Evolutionary conservation across 2,113 vertebrate genomes (phyloP).

Genomic region (Brachionichthys hirsutus): DNA sequence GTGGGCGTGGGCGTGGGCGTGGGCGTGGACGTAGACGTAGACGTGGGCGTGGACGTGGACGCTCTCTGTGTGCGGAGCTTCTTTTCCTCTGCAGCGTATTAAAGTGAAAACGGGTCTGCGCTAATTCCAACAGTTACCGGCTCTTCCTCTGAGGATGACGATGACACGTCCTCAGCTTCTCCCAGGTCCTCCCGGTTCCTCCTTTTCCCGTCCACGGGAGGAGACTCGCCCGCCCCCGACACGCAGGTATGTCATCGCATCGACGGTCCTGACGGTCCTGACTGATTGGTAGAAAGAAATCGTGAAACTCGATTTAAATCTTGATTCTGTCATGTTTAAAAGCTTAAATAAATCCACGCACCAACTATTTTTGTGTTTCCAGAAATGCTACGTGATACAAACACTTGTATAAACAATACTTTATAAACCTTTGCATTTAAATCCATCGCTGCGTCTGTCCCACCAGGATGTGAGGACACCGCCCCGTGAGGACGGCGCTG

Average conservation of each 20-base stretch:
- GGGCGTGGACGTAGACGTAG: too few relatives aligned
- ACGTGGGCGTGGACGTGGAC: too few relatives aligned
- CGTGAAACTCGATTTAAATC: too few relatives aligned
- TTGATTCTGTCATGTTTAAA: too few relatives aligned
- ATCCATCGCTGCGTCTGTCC: not conserved
- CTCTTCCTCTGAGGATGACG: constrained; percentile 27
- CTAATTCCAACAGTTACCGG: constrained; percentile 19
- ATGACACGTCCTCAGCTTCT: constrained; percentile 4
- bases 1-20: too few relatives aligned
- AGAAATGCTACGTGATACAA: too few relatives aligned
- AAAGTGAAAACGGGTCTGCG: not conserved
- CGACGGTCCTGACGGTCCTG: too few relatives aligned
- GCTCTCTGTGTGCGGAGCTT: not conserved
- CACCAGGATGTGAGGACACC: constrained; percentile 66
- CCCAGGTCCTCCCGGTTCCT: constrained; percentile 7
- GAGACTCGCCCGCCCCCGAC: constrained; percentile 6
- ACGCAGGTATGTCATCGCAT: constrained; percentile 34
- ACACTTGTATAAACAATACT: too few relatives aligned
- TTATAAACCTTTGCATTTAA: too few relatives aligned
- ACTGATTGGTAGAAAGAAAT: too few relatives aligned
- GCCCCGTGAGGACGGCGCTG: constrained; percentile 42
- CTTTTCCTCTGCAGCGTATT: not conserved
- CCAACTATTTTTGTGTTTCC: too few relatives aligned
- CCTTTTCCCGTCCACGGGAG: constrained; percentile 40
- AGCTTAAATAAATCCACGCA: too few relatives aligned